These are phyloP conservation scores for Chondrosia reniformis DNA, from an alignment of 37 sponge, comb jelly and placozoan species.

Conservation along the genomic window DNA sequence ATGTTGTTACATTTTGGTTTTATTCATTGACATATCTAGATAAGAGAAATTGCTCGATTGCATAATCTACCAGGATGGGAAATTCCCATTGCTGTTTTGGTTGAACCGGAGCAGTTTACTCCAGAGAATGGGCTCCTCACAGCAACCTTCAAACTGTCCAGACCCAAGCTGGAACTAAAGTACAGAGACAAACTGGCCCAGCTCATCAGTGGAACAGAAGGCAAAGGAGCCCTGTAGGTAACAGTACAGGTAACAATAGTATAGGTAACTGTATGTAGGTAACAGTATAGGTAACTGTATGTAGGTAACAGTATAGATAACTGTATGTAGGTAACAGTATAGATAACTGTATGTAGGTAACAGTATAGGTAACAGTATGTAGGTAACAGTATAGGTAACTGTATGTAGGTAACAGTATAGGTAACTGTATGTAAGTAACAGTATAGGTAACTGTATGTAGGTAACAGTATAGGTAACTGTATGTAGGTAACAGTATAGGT, in stretches of 20 bases:
- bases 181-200: constrained; percentile 26
- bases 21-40: no score
- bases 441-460: no score
- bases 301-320: neutral
- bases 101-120: constrained; percentile 42
- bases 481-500: no score
- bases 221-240: neutral
- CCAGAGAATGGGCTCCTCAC: constrained; percentile 51
- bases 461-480: no score
- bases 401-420: no score
- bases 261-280: neutral
- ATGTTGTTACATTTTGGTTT: no score
- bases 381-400: no score
- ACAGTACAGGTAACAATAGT: no score
- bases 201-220: neutral
- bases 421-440: no score
- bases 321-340: neutral
- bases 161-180: constrained; percentile 45
- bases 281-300: neutral
- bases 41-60: constrained; percentile 5
- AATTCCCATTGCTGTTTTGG: constrained; percentile 32
- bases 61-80: constrained; percentile 51
- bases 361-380: neutral
- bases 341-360: neutral
- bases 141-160: constrained; percentile 28